Conservation (phyloP, 64 coral and sea anemone species). For the Actinia tenebrosa region DNA sequence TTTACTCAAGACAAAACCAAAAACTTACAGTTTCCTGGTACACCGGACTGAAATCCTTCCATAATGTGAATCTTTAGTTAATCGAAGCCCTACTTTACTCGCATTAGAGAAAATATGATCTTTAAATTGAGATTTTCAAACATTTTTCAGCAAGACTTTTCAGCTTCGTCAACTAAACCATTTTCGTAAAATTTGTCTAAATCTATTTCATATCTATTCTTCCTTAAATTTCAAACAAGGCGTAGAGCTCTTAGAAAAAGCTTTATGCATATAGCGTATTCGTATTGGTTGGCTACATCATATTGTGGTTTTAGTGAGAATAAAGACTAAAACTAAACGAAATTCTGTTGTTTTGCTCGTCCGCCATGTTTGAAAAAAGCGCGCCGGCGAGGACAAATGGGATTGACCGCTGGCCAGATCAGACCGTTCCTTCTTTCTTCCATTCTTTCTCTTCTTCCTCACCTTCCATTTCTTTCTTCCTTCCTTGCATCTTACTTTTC, state of each 20-base stretch:
- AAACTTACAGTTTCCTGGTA: slow-evolving; percentile 3
- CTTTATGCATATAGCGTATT: not conserved
- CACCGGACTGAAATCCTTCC: not conserved
- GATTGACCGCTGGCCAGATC: not conserved
- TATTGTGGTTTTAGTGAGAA: not conserved
- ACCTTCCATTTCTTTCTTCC: no score
- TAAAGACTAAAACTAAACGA: not conserved
- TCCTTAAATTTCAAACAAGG: not conserved
- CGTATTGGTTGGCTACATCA: not conserved
- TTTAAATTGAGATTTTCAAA: not conserved
- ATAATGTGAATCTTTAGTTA: not conserved
- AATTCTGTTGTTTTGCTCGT: not conserved
- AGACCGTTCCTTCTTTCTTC: not conserved
- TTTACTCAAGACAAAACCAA: not conserved
- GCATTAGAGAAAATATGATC: not conserved
- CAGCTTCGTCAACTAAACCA: not conserved
- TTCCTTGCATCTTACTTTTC: no score
- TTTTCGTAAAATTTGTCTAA: not conserved
- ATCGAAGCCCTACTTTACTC: not conserved
- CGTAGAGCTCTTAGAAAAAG: not conserved
- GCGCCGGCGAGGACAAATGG: not conserved
- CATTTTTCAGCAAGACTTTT: not conserved
- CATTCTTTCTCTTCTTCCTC: not conserved
- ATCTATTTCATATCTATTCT: not conserved
- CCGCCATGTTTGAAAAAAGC: slow-evolving; percentile 40